Conservation (phyloP, 2,113 vertebrate genomes). For the Melanerpes formicivorus region DNA sequence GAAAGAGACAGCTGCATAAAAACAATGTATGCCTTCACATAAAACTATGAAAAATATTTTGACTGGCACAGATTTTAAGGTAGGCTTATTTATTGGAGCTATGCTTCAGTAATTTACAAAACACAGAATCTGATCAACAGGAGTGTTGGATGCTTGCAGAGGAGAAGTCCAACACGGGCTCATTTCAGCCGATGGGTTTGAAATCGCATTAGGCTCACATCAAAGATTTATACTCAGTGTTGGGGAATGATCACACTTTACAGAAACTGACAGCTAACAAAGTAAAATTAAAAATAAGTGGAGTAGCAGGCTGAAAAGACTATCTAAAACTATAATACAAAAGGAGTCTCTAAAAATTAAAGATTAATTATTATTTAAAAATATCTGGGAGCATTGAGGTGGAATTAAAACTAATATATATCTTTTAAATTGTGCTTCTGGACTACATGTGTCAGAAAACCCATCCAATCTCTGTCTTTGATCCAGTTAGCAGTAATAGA, state of each 20-base stretch:
- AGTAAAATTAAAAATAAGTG: slow-evolving; percentile 33
- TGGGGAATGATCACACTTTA: background rate
- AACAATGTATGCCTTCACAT: slow-evolving; percentile 54
- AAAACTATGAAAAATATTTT: slow-evolving; percentile 52
- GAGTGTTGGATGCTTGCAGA: slow-evolving; percentile 57
- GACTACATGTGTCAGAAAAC: background rate
- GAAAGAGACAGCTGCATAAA: slow-evolving; percentile 53
- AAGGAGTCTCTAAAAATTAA: background rate
- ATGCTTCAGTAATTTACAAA: slow-evolving; percentile 76
- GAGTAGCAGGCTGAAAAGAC: background rate
- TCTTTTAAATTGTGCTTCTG: background rate
- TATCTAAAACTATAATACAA: background rate
- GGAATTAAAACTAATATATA: background rate
- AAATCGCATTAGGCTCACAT: slow-evolving; percentile 46
- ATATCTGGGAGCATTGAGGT: background rate
- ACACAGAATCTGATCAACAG: slow-evolving; percentile 72
- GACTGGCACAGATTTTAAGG: slow-evolving; percentile 51
- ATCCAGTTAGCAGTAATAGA: background rate
- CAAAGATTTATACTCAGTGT: background rate
- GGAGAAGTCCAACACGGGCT: slow-evolving; percentile 41
- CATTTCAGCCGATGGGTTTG: slow-evolving; percentile 24
- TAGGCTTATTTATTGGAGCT: slow-evolving; percentile 65
- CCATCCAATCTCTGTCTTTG: background rate
- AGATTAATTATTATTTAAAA: background rate
- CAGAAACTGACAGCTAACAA: background rate